Conservation (phyloP, 2,888 invertebrate genomes). For the Tyria jacobaeae region DNA sequence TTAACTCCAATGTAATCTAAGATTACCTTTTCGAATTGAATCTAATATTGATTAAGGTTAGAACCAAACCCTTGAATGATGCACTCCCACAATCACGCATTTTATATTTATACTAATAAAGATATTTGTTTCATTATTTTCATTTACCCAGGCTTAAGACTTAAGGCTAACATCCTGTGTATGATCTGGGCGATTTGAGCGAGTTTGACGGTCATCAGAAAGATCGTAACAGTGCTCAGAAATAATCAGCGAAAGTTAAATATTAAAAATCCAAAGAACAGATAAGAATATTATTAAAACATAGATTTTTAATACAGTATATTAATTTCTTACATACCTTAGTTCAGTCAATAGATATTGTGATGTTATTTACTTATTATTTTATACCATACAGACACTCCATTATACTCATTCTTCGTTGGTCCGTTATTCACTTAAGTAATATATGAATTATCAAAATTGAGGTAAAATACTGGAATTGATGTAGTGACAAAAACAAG, state of each 20-base stretch:
- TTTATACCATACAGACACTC: not conserved
- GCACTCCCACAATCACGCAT: too few relatives aligned
- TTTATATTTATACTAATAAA: too few relatives aligned
- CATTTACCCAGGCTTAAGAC: not conserved
- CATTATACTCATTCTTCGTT: not conserved
- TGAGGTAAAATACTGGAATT: not conserved
- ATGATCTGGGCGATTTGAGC: too few relatives aligned
- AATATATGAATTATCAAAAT: not conserved
- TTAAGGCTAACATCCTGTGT: not conserved
- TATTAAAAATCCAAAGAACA: not conserved
- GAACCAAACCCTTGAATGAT: too few relatives aligned
- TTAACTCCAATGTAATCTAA: not conserved
- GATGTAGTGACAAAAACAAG: too few relatives aligned
- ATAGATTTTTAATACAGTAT: not conserved
- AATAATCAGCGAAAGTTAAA: not conserved
- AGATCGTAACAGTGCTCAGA: not conserved
- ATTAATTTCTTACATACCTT: not conserved
- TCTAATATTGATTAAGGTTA: too few relatives aligned
- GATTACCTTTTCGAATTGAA: not conserved
- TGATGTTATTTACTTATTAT: not conserved
- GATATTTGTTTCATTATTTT: too few relatives aligned
- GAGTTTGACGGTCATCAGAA: too few relatives aligned
- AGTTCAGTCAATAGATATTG: not conserved
- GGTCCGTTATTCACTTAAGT: not conserved
- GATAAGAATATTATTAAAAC: not conserved